Evolutionary conservation across 1,140 invertebrate genomes (phyloP).

Genomic region (Macrobrachium rosenbergii): DNA sequence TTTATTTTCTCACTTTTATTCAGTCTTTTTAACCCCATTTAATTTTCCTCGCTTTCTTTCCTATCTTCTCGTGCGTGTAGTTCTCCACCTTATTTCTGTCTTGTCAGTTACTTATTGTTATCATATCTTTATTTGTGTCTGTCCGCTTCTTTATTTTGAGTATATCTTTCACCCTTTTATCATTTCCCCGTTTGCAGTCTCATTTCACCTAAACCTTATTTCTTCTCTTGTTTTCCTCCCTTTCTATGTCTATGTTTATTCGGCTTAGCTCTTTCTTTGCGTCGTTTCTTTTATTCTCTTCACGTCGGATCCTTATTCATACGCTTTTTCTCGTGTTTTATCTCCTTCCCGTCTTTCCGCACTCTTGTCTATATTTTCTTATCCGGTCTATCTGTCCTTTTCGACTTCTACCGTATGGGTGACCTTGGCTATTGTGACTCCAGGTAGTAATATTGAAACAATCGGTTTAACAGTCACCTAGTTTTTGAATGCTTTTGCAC

Average conservation of each 20-base stretch:
- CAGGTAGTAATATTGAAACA: too few relatives aligned
- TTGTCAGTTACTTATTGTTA: slow-evolving; percentile 2
- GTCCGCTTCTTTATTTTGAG: too few relatives aligned
- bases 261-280: neutral
- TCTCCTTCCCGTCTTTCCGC: too few relatives aligned
- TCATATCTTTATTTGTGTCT: neutral
- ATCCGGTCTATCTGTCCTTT: neutral
- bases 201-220: neutral
- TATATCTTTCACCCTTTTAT: too few relatives aligned
- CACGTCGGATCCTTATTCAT: neutral
- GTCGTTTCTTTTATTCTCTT: neutral
- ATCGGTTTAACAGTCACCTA: too few relatives aligned
- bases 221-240: neutral
- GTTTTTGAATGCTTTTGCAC: too few relatives aligned
- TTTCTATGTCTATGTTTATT: neutral
- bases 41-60: too few relatives aligned
- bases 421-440: too few relatives aligned
- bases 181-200: too few relatives aligned
- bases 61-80: neutral
- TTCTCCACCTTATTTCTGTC: neutral
- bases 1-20: too few relatives aligned
- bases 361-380: neutral
- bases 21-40: too few relatives aligned
- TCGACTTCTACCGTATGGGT: too few relatives aligned
- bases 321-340: neutral